Base-by-base conservation (phyloP, 2,797 vertebrate genomes). In the Staurois parvus region DNA sequence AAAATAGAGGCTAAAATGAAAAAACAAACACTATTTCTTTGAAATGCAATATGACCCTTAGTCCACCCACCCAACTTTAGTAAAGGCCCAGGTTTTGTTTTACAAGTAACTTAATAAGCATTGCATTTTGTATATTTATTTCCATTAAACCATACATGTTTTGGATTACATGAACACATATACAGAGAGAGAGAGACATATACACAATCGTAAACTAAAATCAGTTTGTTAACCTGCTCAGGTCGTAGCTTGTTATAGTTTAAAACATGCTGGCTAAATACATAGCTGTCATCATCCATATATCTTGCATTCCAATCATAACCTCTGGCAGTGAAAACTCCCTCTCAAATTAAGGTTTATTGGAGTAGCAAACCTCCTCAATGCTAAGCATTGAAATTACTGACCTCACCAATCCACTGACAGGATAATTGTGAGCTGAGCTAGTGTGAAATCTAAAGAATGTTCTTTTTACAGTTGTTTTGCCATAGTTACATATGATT, bases 261-360 rank as follows among this genome's bases (percentile, higher is more conserved):
- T 90, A 70, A 86, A 91, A 87, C 79, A 81, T 84, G 87, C 88
- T 91, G 79, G 88, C 87, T 92, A 91, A 92, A 90, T 88, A 84
- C 83, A 85, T 76, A 88, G 74, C 90, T 91, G 85, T 91, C 91
- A 90, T 83, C 82, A 81, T 75, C 83, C 82, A 86, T 89, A 69
- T 90, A 92, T 90, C 91, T 93, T 84, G 81, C 88, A 89, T 93
- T 93, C 88, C 80, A 0, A 88, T 92, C 89, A 90, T 88, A 91
- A 90, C 89, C 88, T 75, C 88, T 91, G 91, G 88, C 90, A 90
- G 80, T 85, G 88, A 92, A 92, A 91, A 90, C 87, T 90, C 88
- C 86, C 88, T 91, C 79, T 88, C 86, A 88, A 90, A 90, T 90
- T 91, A 90, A 88, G 72, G 68, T 85, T 91, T 92, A 89, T 88